These are phyloP conservation scores for Orthonychiurus folsomi DNA, from an alignment of 2,888 invertebrate genomes.

Conservation along the genomic window DNA sequence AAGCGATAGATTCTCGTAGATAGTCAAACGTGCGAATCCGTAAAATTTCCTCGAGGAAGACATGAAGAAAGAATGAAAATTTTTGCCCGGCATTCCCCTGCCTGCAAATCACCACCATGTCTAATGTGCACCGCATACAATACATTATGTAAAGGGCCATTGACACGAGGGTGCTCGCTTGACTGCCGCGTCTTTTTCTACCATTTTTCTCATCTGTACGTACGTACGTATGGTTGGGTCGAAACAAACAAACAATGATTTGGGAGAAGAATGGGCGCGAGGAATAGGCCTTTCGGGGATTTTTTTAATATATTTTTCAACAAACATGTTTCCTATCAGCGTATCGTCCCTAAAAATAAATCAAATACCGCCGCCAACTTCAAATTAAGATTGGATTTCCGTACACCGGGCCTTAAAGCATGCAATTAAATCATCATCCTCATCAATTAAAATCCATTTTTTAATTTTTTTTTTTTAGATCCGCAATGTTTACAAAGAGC, in stretches of 20 bases:
- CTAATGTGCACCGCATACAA: conserved; percentile 14
- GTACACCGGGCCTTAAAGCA: too few species aligned
- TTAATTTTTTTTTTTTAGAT: conserved; percentile 52
- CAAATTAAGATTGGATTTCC: too few species aligned
- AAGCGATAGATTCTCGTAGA: neutral
- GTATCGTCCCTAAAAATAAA: neutral
- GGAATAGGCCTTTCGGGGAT: neutral
- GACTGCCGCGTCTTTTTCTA: neutral
- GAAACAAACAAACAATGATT: conserved; percentile 9
- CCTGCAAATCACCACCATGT: conserved; percentile 11
- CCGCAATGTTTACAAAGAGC: conserved; percentile 78
- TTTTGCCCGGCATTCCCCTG: conserved; percentile 2
- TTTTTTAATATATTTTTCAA: neutral
- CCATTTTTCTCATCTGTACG: neutral
- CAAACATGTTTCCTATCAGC: too few species aligned
- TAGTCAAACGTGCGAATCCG: neutral
- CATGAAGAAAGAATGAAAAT: neutral
- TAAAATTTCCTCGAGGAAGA: neutral
- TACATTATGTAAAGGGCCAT: conserved; percentile 14
- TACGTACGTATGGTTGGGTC: neutral
- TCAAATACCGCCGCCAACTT: neutral
- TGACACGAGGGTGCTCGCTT: conserved; percentile 14
- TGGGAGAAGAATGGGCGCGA: neutral
- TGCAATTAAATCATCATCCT: neutral
- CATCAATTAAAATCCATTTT: conserved; percentile 10